Evolutionary conservation across 2,113 vertebrate genomes (phyloP).

Genomic region (Panurus biarmicus): DNA sequence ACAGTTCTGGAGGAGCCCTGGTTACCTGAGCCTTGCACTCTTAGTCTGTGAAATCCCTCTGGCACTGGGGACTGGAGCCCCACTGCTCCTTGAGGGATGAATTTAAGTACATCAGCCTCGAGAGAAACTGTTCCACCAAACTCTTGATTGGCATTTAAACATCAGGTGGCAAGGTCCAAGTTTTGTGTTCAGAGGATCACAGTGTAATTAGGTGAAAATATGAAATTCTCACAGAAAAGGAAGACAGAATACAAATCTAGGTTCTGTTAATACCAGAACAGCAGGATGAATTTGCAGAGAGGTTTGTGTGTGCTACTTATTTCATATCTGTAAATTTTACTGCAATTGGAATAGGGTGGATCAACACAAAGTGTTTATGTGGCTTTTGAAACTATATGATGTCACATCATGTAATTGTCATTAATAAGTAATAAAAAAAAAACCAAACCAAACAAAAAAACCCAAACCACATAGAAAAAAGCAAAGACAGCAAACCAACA

Average conservation of each 20-base stretch:
- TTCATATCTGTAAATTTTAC: neutral
- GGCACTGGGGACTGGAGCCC: neutral
- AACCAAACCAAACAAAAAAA: neutral
- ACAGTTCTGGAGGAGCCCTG: neutral
- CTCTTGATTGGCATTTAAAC: neutral
- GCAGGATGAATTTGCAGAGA: neutral
- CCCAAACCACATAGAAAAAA: neutral
- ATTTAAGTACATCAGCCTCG: neutral
- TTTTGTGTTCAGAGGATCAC: neutral
- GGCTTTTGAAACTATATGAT: neutral
- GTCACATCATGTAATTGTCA: neutral
- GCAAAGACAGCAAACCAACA: neutral
- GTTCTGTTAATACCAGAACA: neutral
- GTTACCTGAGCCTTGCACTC: neutral
- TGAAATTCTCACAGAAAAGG: neutral
- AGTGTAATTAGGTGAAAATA: neutral
- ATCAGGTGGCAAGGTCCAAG: neutral
- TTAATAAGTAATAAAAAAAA: neutral
- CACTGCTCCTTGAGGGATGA: neutral
- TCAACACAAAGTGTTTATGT: neutral
- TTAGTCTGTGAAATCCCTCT: neutral
- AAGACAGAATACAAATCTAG: neutral
- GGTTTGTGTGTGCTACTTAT: neutral
- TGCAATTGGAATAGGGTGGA: neutral
- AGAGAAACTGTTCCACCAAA: neutral